phyloP scores from a whole-genome alignment of 1,140 invertebrate species.

The Drosophila sturtevanti region DNA sequence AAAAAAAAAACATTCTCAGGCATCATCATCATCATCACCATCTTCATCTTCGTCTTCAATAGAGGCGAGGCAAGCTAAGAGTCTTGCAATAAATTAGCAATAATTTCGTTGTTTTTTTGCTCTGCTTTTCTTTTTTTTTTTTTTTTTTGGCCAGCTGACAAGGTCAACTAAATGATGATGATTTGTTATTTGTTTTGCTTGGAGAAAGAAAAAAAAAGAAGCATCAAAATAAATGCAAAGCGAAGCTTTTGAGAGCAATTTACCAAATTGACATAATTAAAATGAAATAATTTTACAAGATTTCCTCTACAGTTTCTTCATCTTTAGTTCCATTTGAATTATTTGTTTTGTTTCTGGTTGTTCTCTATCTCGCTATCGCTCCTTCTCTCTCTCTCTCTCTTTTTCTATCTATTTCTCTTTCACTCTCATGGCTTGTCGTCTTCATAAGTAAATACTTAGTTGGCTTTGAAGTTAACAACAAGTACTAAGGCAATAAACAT shows the following conservation, averaged over 20 bases:
- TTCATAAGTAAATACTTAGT: conserved; percentile 6
- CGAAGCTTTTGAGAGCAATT: conserved; percentile 34
- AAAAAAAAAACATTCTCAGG: conserved; percentile 48
- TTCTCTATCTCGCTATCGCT: no score
- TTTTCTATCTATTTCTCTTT: background rate
- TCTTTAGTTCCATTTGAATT: background rate
- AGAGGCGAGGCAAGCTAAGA: conserved; percentile 18
- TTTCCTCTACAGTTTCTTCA: background rate
- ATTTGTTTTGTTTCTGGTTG: background rate
- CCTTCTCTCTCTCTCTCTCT: background rate
- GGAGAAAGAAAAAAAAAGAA: conserved; percentile 4
- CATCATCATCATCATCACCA: conserved; percentile 13
- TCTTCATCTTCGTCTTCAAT: background rate
- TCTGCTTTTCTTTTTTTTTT: background rate
- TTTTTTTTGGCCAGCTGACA: conserved; percentile 58
- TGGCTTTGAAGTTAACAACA: conserved; percentile 16
- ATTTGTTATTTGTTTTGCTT: conserved; percentile 59
- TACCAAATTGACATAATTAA: conserved; percentile 73
- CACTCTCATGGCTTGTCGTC: background rate
- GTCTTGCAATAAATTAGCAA: conserved; percentile 73
- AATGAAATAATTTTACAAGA: conserved; percentile 61
- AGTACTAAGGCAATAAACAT: conserved; percentile 60
- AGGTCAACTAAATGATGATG: conserved; percentile 55
- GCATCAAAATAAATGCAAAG: conserved; percentile 46
- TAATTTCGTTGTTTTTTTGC: conserved; percentile 56